Conservation (phyloP, 2,888 invertebrate genomes). For the Pachymerium ferrugineum region DNA sequence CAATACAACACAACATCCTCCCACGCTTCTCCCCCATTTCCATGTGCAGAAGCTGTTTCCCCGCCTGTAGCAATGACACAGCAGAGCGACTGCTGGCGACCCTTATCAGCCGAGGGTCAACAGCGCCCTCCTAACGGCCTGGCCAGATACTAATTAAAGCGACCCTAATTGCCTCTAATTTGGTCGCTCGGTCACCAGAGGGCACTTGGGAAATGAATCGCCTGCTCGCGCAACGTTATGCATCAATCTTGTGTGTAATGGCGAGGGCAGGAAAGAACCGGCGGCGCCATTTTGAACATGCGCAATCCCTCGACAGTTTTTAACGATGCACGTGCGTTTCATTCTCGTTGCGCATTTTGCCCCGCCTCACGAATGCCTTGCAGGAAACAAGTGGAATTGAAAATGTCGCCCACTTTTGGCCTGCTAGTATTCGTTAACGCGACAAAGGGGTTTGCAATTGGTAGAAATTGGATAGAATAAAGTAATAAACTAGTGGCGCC, state of each 20-base stretch:
- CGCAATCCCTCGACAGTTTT: background rate
- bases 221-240: conserved; percentile 6
- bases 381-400: background rate
- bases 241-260: conserved; percentile 7
- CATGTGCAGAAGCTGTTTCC: conserved; percentile 17
- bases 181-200: conserved; percentile 24
- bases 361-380: background rate
- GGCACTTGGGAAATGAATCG: background rate
- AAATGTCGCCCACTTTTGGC: background rate
- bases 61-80: conserved; percentile 12
- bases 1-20: background rate
- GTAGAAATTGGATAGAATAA: no score
- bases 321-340: background rate
- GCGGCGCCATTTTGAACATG: background rate
- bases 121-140: conserved; percentile 17
- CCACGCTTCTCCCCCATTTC: background rate
- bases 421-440: no score
- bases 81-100: conserved; percentile 3
- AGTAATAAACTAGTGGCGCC: no score
- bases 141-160: conserved; percentile 22
- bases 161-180: conserved; percentile 27
- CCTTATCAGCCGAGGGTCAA: conserved; percentile 25
- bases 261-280: background rate
- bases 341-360: background rate
- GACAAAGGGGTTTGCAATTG: no score